Evolutionary conservation across 2,888 invertebrate genomes (phyloP), one percentile per base, ranked within the genome.

Genomic region (Cephus sareptanus): DNA sequence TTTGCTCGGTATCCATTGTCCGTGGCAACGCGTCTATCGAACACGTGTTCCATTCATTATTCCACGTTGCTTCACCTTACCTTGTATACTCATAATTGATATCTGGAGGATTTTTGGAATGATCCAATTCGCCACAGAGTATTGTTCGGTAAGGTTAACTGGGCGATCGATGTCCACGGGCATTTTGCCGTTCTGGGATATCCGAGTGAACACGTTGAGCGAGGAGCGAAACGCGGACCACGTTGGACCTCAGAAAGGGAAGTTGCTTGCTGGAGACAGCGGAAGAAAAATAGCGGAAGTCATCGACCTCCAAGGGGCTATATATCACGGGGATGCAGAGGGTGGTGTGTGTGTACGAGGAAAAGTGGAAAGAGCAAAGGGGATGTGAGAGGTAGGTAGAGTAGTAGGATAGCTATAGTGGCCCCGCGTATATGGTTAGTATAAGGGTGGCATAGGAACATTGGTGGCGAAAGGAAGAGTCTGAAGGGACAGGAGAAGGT

Each of bases 231-330:
- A 34, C 78, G 76, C 73, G 77, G 76, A 74, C 74, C 11, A 87
- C 84, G 85, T 86, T 75, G 73, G 69, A 80, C 71, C 69, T 40
- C 69, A 77, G 76, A 78, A 89, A 89, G 89, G 89, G 87, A 90
- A 90, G 90, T 90, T 89, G 91, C 90, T 91, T 93, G 93, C 91
- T 92, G 91, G 92, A 93, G 93, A 93, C 93, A 93, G 93, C 91
- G 92, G 92, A 93, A 93, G 93, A 93, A 93, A 93, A 93, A 93
- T 93, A 92, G 93, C 93, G 92, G 92, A 92, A 93, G 93, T 93
- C 93, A 93, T 93, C 93, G 93, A 93, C 93, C 93, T 93, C 93
- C 92, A 91, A 92, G 93, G 92, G 91, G 93, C 93, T 92, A 93
- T 93, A 93, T 93, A 93, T 92, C 91, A 92, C 89, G 84, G 86